Evolutionary conservation across 1,140 invertebrate species (phyloP).

Genomic region (Plectrocnemia conspersa): DNA sequence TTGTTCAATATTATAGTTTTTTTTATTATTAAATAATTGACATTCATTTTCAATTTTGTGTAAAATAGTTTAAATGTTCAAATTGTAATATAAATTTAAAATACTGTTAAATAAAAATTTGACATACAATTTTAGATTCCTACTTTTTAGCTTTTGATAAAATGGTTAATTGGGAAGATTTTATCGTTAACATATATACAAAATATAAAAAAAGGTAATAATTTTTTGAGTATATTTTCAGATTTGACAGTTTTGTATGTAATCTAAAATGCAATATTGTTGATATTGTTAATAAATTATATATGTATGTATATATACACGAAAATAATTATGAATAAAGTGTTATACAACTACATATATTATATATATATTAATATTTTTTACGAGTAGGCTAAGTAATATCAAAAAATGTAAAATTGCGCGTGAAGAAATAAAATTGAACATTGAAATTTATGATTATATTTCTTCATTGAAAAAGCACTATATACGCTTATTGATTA

Average conservation of each 20-base stretch:
- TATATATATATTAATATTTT: slow-evolving; percentile 4
- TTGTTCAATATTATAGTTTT: not conserved
- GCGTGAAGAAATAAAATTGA: too few species aligned
- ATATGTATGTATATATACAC: not conserved
- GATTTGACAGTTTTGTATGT: not conserved
- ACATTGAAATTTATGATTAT: slow-evolving; percentile 1
- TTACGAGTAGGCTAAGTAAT: too few species aligned
- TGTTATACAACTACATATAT: too few species aligned
- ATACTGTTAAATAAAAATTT: too few species aligned
- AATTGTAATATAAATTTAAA: too few species aligned
- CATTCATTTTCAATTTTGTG: not conserved
- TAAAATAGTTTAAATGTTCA: not conserved
- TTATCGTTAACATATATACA: not conserved
- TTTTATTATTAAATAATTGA: not conserved
- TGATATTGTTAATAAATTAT: not conserved
- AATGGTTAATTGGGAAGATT: too few species aligned
- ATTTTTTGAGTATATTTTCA: not conserved
- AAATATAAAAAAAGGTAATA: slow-evolving; percentile 1
- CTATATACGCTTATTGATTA: slow-evolving; percentile 8
- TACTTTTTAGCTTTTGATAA: too few species aligned
- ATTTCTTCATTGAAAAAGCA: slow-evolving; percentile 11
- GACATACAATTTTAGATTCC: too few species aligned
- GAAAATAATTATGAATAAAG: not conserved
- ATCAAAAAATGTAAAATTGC: too few species aligned
- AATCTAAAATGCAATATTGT: not conserved